These are phyloP conservation scores for Myotis pilosus DNA, from an alignment of 2,797 vertebrate species.

Conservation along the genomic window DNA sequence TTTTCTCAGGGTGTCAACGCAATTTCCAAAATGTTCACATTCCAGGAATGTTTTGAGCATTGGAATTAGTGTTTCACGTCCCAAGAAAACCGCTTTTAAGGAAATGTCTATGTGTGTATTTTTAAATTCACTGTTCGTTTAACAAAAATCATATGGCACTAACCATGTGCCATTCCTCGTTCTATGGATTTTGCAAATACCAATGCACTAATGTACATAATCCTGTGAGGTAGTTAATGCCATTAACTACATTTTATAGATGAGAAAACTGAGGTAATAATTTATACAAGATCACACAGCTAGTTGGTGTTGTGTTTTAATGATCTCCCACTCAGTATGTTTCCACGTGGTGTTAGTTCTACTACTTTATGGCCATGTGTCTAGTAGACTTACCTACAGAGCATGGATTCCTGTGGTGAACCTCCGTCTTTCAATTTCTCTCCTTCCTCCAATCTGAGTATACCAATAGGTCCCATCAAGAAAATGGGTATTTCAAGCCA, in stretches of 20 bases:
- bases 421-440: background rate
- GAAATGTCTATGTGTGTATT: background rate
- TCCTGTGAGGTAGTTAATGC: background rate
- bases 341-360: background rate
- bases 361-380: background rate
- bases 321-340: background rate
- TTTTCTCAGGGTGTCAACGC: background rate
- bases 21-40: background rate
- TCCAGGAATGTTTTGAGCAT: background rate
- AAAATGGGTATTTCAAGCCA: background rate
- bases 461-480: background rate
- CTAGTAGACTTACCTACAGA: background rate
- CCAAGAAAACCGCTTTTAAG: background rate
- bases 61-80: background rate
- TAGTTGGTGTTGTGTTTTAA: background rate
- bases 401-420: background rate
- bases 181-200: background rate
- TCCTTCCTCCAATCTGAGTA: background rate
- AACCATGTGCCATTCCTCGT: background rate
- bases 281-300: background rate
- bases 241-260: background rate
- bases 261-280: background rate
- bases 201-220: background rate
- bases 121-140: slow-evolving; percentile 7
- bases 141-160: background rate